Conservation (phyloP, 2,888 invertebrate genomes). For the Sipha maydis region DNA sequence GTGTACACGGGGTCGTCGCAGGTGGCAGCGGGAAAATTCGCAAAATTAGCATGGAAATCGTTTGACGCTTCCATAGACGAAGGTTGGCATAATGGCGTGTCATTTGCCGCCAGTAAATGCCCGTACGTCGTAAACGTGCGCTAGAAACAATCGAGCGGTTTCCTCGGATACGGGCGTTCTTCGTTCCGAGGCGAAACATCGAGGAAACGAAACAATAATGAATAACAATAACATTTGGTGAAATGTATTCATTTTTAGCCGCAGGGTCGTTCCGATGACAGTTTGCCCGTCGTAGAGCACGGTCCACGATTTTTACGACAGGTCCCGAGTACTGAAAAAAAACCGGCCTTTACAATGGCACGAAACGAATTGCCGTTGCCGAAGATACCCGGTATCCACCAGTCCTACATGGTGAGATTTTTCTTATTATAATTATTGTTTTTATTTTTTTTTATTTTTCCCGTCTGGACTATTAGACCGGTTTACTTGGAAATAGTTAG, state of each 20-base stretch:
- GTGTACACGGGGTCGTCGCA: neutral
- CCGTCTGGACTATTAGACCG: no score
- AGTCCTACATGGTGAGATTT: conserved; percentile 9
- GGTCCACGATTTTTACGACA: neutral
- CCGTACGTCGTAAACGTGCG: neutral
- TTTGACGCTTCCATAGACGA: neutral
- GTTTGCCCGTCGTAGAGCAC: neutral
- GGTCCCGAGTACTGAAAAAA: neutral
- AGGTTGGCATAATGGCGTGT: neutral
- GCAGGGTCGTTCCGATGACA: neutral
- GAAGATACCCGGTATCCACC: conserved; percentile 30
- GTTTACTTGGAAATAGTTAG: neutral
- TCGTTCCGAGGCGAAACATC: neutral
- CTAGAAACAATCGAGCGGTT: conserved; percentile 6
- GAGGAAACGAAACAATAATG: neutral
- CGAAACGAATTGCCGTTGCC: neutral
- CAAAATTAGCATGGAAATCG: neutral
- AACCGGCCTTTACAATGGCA: neutral
- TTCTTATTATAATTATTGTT: neutral
- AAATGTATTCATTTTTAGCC: no score
- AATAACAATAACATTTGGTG: no score
- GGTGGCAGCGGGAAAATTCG: neutral
- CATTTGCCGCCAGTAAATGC: no score
- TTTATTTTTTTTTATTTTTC: no score
- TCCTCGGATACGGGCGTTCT: neutral